Evolutionary conservation across 2,888 invertebrate genomes (phyloP), one percentile per base, ranked within the genome.

Genomic region (Nowickia ferox): DNA sequence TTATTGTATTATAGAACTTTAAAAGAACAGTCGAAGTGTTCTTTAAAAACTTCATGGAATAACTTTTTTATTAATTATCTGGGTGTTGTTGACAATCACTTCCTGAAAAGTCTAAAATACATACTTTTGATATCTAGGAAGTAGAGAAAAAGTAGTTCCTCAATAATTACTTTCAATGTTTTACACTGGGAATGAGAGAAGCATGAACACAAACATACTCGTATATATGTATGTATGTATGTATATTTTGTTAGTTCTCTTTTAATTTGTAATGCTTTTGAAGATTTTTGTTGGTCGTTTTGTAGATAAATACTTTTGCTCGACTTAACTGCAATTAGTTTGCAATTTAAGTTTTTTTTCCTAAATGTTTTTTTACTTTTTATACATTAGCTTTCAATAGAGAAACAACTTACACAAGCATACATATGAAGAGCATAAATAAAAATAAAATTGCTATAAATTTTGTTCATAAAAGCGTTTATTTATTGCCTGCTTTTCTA

Each of bases 281-380:
- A 55, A 61, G 40, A 10, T 63, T 42, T 61, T 63, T 46, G 2
- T 79, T 51, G 22, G 69, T 57, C 53, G 53, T 75, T 68, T 82
- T 79, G 84, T 78, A 84, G 81, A 84, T 87, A 87, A 87, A 65
- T 65, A 72, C 82, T 79, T 88, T 88, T 88, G 89, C 90, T 90
- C 92, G 89, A 92, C 92, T 91, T 91, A 92, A 91, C 91, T 91
- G 89, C 92, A 91, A 91, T 91, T 92, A 92, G 89, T 91, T 91
- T 90, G 89, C 91, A 92, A 92, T 92, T 90, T 89, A 89, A 90
- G 89, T 89, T 82, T 69, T 72, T 46, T 71, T 44, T 68, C 10
- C 19, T 59, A 9, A 15, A 46, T 30, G 42, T 15, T 59, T 57
- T 38, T 69, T 38, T 51, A 17, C 63, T 1, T 61, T 40, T 76